Conservation (phyloP, 2,797 vertebrate genomes). For the Xiphophorus birchmanni region DNA sequence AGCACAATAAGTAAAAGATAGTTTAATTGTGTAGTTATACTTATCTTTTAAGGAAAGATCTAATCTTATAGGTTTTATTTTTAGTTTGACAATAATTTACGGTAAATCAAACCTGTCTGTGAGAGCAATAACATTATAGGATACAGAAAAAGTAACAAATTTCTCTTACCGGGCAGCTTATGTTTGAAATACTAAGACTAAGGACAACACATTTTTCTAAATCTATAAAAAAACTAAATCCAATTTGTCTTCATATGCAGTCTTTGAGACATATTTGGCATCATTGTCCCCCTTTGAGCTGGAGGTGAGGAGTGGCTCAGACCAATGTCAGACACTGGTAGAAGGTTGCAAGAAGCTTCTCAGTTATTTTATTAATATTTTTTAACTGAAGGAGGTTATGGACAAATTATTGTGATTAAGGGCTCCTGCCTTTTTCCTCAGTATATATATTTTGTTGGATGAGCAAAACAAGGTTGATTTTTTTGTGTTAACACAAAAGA, state of each 20-base stretch:
- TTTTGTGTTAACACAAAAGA: background rate
- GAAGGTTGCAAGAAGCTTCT: background rate
- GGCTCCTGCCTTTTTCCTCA: background rate
- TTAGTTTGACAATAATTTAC: background rate
- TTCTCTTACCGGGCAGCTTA: background rate
- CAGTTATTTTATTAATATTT: too few relatives aligned
- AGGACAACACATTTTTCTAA: background rate
- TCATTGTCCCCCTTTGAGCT: background rate
- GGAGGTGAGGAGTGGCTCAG: background rate
- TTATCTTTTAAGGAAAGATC: background rate
- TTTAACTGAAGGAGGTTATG: background rate
- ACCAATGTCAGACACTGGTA: background rate
- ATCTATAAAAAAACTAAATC: background rate
- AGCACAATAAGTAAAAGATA: conserved; percentile 10
- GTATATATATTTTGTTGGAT: background rate
- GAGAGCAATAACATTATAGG: background rate
- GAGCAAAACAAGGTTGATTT: background rate
- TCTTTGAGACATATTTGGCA: background rate
- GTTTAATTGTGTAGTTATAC: background rate
- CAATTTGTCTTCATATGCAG: background rate
- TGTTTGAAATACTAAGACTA: background rate
- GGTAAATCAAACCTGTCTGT: background rate
- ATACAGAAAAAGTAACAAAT: background rate
- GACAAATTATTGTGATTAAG: background rate
- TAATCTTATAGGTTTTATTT: conserved; percentile 5